Conservation (phyloP, 2,888 invertebrate genomes). For the Diaprepes abbreviatus region DNA sequence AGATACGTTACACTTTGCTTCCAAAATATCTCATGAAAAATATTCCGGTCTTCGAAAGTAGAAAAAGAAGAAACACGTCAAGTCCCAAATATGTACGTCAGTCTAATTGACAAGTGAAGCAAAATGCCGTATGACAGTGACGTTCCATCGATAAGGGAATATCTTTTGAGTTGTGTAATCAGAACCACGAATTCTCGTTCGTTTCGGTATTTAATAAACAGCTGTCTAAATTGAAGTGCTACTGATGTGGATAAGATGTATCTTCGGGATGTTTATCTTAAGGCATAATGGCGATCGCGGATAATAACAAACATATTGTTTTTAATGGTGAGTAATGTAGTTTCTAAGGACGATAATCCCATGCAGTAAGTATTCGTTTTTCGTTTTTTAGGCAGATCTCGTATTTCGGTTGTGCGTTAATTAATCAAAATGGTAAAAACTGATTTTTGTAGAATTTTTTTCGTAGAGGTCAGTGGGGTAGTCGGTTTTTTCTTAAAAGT, state of each 20-base stretch:
- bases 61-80: conserved; percentile 24
- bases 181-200: conserved; percentile 27
- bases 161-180: conserved; percentile 46
- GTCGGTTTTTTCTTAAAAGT: too few relatives aligned
- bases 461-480: too few relatives aligned
- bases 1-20: not conserved
- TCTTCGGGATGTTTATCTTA: conserved; percentile 5
- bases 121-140: conserved; percentile 52
- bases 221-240: conserved; percentile 26
- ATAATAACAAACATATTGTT: too few relatives aligned
- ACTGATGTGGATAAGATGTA: conserved; percentile 11
- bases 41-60: not conserved
- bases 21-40: not conserved
- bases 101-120: conserved; percentile 54
- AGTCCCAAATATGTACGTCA: conserved; percentile 35
- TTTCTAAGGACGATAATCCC: too few relatives aligned
- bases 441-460: too few relatives aligned
- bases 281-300: not conserved
- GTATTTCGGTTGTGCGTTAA: too few relatives aligned
- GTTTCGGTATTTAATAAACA: conserved; percentile 36
- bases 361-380: too few relatives aligned
- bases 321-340: too few relatives aligned
- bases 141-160: conserved; percentile 53
- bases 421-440: too few relatives aligned
- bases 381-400: too few relatives aligned